Evolutionary conservation across 2,113 vertebrate genomes (phyloP).

Genomic region (Setophaga coronata): DNA sequence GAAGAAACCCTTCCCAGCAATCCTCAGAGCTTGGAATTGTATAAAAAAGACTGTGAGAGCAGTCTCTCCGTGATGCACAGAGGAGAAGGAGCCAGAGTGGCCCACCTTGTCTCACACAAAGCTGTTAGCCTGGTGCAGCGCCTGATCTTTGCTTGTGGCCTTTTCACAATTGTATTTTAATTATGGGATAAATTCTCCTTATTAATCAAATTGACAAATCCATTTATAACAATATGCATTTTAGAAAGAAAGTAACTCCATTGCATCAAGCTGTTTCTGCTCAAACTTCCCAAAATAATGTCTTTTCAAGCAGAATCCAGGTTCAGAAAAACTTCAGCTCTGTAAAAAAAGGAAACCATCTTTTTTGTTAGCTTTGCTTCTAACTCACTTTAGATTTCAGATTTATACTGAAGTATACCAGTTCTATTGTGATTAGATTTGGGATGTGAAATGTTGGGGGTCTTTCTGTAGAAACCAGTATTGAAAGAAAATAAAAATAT

Average conservation of each 20-base stretch:
- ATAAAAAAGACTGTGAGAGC: no score
- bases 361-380: not conserved
- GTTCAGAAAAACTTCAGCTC: not conserved
- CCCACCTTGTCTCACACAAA: no score
- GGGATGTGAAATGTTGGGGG: not conserved
- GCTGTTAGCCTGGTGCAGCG: no score
- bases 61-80: no score
- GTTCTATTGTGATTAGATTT: not conserved
- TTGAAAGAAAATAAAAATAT: not conserved
- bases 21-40: no score
- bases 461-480: not conserved
- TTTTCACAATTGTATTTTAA: no score
- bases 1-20: no score
- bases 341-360: not conserved
- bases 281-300: not conserved
- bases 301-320: not conserved
- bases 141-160: no score
- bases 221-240: not conserved
- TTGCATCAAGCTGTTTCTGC: not conserved
- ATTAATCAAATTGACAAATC: no score
- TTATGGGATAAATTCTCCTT: no score
- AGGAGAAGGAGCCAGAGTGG: no score
- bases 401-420: not conserved
- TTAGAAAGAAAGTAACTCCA: not conserved
- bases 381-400: not conserved